Conservation (phyloP, 2,888 invertebrate genomes). For the Harpagoxenus sublaevis region DNA sequence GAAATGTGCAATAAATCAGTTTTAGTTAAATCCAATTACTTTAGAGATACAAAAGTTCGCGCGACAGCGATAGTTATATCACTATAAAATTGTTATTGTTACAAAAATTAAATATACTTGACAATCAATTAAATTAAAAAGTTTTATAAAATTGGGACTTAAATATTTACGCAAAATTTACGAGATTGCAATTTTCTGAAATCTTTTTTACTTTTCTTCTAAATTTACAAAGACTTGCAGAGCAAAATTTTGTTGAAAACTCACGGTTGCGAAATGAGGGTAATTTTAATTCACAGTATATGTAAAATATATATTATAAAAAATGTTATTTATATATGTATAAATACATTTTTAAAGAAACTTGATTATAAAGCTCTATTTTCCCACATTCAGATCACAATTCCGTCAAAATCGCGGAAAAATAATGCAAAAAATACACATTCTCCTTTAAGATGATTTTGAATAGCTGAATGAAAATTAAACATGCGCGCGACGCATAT, state of each 20-base stretch:
- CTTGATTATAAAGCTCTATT: not conserved
- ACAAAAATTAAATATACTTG: not conserved
- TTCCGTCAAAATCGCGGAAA: no score
- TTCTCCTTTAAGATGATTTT: no score
- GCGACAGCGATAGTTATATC: not conserved
- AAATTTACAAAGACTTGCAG: not conserved
- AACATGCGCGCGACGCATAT: no score
- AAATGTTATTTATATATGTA: not conserved
- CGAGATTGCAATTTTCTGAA: not conserved
- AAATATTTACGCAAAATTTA: not conserved
- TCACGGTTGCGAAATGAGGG: not conserved
- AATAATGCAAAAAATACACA: no score
- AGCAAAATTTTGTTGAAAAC: not conserved
- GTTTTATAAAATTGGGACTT: not conserved
- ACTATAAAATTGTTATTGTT: not conserved
- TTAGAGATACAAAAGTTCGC: not conserved
- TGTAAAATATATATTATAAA: not conserved
- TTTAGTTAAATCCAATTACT: not conserved
- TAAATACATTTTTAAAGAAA: not conserved
- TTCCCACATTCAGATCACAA: not conserved
- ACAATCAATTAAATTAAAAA: not conserved
- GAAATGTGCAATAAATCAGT: not conserved
- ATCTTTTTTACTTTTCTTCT: not conserved
- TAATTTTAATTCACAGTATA: not conserved
- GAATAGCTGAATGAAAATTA: no score